Evolutionary conservation across 2,797 vertebrate species (phyloP).

Genomic region (Rhinophrynus dorsalis): DNA sequence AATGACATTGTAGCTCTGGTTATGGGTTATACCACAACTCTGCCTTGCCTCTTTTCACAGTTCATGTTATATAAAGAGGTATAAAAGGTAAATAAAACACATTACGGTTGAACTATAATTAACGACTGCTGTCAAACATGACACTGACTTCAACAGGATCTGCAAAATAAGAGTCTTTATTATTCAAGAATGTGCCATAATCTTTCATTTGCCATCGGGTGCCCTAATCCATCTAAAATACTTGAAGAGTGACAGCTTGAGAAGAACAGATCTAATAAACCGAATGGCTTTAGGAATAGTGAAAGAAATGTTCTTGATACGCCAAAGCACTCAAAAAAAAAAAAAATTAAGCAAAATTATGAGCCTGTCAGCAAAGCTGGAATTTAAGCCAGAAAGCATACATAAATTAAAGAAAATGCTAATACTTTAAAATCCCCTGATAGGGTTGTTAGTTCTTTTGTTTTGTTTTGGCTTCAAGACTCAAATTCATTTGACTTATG

Average conservation of each 20-base stretch:
- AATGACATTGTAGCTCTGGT: no score
- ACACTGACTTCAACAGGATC: conserved; percentile 23
- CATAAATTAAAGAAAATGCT: conserved; percentile 41
- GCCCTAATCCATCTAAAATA: conserved; percentile 41
- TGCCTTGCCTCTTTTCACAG: no score
- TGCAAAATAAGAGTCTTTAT: conserved; percentile 22
- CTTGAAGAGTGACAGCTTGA: conserved; percentile 29
- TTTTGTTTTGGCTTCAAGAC: conserved; percentile 18
- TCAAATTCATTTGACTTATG: conserved; percentile 34
- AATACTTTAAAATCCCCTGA: conserved; percentile 35
- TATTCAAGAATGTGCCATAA: conserved; percentile 25
- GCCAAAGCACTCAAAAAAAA: not conserved
- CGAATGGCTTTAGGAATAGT: conserved; percentile 31
- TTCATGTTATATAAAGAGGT: no score
- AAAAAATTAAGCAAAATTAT: conserved; percentile 17
- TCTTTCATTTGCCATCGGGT: conserved; percentile 35
- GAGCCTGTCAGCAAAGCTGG: conserved; percentile 22
- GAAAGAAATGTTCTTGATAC: not conserved
- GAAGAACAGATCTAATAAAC: conserved; percentile 32
- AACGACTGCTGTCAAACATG: conserved; percentile 20
- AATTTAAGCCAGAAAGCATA: conserved; percentile 28
- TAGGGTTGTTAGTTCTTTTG: conserved; percentile 38
- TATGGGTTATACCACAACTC: no score
- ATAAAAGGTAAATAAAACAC: no score
- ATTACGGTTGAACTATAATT: conserved; percentile 23